A percentile compares a stretch with the other conserved stretches of the same genome.
Conservation (phyloP, 2,888 invertebrate genomes). For the Gerris lacustris region DNA sequence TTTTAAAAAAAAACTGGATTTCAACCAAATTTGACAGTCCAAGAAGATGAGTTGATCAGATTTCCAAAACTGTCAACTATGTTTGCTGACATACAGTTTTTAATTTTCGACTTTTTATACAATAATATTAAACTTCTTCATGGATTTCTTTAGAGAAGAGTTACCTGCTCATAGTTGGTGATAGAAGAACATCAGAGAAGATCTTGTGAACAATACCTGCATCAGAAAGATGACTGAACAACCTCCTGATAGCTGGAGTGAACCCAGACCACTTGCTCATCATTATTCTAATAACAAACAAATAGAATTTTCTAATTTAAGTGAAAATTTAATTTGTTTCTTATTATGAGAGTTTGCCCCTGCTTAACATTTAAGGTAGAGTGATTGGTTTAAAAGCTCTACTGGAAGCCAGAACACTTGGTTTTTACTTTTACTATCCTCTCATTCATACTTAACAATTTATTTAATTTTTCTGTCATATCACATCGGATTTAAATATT, state of each 20-base stretch:
- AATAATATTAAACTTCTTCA: too few species aligned
- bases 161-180: background rate
- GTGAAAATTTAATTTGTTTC: background rate
- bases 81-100: too few species aligned
- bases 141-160: background rate
- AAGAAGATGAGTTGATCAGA: background rate
- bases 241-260: background rate
- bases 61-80: too few species aligned
- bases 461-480: too few species aligned
- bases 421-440: too few species aligned
- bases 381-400: too few species aligned
- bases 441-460: too few species aligned
- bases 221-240: background rate
- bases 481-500: too few species aligned
- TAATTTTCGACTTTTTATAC: too few species aligned
- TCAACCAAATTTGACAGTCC: background rate
- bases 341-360: background rate
- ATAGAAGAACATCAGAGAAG: background rate
- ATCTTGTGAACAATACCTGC: constrained; percentile 5
- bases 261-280: constrained; percentile 2
- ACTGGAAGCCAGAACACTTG: too few species aligned
- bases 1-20: background rate
- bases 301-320: background rate
- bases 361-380: too few species aligned
- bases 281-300: constrained; percentile 1